Evolutionary conservation across 2,888 invertebrate genomes (phyloP).

Genomic region (Limnephilus rhombicus): DNA sequence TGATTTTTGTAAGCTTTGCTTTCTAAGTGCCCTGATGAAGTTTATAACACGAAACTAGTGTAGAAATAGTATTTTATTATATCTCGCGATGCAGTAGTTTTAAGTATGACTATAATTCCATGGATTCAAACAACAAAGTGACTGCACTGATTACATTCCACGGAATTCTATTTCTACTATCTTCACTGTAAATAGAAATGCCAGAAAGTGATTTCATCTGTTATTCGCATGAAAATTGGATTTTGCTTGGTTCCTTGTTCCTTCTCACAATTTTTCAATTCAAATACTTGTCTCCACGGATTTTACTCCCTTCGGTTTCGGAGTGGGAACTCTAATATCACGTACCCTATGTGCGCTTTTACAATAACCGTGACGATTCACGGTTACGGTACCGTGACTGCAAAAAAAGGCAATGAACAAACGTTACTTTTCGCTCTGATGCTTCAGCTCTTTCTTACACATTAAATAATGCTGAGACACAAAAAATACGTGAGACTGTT

Average conservation of each 20-base stretch:
- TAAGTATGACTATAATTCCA: neutral
- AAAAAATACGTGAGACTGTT: no score
- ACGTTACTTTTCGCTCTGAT: no score
- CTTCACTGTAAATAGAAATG: neutral
- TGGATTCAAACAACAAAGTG: neutral
- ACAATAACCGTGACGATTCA: no score
- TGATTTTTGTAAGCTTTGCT: neutral
- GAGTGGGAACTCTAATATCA: neutral
- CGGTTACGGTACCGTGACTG: no score
- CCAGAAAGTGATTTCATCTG: neutral
- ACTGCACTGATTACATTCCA: neutral
- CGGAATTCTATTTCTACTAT: neutral
- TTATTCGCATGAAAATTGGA: neutral
- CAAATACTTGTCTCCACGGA: neutral
- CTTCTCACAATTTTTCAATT: neutral
- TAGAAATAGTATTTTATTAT: neutral
- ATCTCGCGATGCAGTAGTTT: neutral
- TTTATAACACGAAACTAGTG: neutral
- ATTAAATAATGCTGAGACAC: no score
- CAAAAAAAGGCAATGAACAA: no score
- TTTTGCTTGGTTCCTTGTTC: neutral
- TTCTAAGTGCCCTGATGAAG: neutral
- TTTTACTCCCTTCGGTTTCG: neutral
- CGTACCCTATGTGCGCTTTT: neutral
- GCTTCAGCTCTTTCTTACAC: no score